These are phyloP conservation scores for Pardosa pseudoannulata DNA, from an alignment of 2,888 invertebrate species.

Conservation along the genomic window DNA sequence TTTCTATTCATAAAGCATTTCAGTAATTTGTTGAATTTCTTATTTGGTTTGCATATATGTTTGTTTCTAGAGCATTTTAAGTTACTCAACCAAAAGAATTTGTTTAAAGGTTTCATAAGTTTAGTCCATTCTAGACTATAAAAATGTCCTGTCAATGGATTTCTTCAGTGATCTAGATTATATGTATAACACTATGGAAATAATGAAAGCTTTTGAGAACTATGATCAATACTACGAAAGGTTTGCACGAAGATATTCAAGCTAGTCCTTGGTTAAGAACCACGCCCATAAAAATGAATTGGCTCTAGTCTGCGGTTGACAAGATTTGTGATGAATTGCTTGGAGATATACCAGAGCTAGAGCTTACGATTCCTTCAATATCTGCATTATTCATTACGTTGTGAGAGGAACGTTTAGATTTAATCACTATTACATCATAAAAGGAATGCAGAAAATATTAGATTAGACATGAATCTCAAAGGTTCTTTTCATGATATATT, in stretches of 20 bases:
- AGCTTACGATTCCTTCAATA: constrained; percentile 32
- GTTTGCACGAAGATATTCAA: constrained; percentile 41
- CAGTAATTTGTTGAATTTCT: too few species aligned
- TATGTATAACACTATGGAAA: too few species aligned
- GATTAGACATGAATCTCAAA: constrained; percentile 32
- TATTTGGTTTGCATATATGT: too few species aligned
- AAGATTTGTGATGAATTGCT: constrained; percentile 51
- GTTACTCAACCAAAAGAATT: too few species aligned
- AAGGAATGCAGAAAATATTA: constrained; percentile 42
- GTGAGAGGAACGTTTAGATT: constrained; percentile 28
- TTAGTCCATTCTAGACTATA: too few species aligned
- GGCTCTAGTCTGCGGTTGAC: constrained; percentile 42
- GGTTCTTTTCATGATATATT: neutral
- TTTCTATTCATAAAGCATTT: too few species aligned
- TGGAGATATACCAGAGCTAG: constrained; percentile 36
- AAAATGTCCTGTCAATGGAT: too few species aligned
- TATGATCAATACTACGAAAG: constrained; percentile 38
- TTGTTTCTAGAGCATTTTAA: too few species aligned
- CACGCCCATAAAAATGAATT: constrained; percentile 60
- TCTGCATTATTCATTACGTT: constrained; percentile 47
- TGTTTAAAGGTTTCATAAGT: too few species aligned
- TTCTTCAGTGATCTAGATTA: too few species aligned
- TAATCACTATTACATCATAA: constrained; percentile 44
- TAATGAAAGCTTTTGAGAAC: constrained; percentile 24
- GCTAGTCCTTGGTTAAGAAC: constrained; percentile 37